phyloP scores from a whole-genome alignment of 2,113 vertebrate species.

The Pelmatolapia mariae region DNA sequence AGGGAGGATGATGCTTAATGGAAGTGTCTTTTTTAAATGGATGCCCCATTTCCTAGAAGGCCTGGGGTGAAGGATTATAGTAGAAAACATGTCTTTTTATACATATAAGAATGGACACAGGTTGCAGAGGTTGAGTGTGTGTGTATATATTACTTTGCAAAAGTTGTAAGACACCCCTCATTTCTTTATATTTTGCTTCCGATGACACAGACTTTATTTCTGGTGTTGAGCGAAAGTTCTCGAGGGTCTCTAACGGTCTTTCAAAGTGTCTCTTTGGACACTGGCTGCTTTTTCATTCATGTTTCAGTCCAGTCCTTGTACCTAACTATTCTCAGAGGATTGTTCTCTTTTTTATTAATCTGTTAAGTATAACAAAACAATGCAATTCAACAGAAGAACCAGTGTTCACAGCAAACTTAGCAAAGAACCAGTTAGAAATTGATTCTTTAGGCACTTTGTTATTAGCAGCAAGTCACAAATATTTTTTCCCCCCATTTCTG shows the following conservation, averaged over 20 bases:
- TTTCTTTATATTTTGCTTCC: not conserved
- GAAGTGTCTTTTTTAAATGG: conserved; percentile 12
- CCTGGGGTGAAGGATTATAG: not conserved
- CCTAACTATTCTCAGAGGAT: not conserved
- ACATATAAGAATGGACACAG: not conserved
- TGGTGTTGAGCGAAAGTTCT: not conserved
- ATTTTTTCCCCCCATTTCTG: not conserved
- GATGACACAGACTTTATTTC: not conserved
- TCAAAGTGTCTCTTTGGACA: not conserved
- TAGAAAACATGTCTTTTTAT: not conserved
- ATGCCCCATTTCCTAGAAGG: conserved; percentile 33
- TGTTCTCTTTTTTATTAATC: not conserved
- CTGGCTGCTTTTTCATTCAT: not conserved
- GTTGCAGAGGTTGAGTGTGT: not conserved
- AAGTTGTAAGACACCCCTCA: not conserved
- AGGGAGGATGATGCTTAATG: conserved; percentile 20
- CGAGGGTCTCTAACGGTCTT: fast-evolving
- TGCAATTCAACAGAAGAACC: not conserved
- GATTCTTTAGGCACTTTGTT: not conserved
- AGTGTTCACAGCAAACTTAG: not conserved
- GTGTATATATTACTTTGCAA: not conserved
- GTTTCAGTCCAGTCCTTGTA: not conserved
- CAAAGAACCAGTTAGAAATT: not conserved
- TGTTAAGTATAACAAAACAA: not conserved
- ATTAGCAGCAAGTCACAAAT: not conserved